Base-by-base conservation (phyloP, 30 jellyfish, hydroid and myxozoan species). In the Aurelia aurita region DNA sequence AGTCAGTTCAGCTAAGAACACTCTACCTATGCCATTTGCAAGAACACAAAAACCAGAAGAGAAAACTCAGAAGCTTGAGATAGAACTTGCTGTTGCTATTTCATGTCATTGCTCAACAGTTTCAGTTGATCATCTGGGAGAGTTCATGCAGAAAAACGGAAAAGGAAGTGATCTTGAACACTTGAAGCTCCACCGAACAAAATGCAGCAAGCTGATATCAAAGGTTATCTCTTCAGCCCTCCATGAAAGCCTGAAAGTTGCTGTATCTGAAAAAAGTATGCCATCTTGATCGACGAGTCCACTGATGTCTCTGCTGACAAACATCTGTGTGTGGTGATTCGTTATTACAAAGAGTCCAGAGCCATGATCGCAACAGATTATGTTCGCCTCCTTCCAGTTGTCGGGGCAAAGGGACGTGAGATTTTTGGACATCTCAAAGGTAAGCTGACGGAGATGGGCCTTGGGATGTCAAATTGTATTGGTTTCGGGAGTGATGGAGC, bases 61-160 rank as follows among this genome's bases (percentile, higher is more conserved):
- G 60, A 65, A 59, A 32, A 59, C 68, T 10, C 79, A 77, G 60
- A 77, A 77, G 69, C n/a, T 59, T 14, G 88, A 77, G 88, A 46
- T 77, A 2, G 88, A 77, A 49, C 79, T 58, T 77, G 88, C 78
- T 58, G 79, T 77, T 32, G 84, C 87, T 15, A 87, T 87, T 31
- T 21, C 91, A 11, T 87, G 91, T 54, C 96, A 87, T 71, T 32
- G 91, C 68, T 46, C 92, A 22, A 63, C 59, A 14, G 16, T 39
- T 7, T 43, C 92, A 11, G 59, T 87, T 51, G 96, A 77, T 61
- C 92, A 87, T 60, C 39, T 87, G 45, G 89, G 86, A 39, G 96
- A 87, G 65, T 39, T 87, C 19, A 75, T 77, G 66, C 61, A 51
- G 62, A 45, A 20, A 20, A 27, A 78, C 57, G 87, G 87, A 16